Conservation (phyloP, 2,888 invertebrate genomes). For the Salticus scenicus region DNA sequence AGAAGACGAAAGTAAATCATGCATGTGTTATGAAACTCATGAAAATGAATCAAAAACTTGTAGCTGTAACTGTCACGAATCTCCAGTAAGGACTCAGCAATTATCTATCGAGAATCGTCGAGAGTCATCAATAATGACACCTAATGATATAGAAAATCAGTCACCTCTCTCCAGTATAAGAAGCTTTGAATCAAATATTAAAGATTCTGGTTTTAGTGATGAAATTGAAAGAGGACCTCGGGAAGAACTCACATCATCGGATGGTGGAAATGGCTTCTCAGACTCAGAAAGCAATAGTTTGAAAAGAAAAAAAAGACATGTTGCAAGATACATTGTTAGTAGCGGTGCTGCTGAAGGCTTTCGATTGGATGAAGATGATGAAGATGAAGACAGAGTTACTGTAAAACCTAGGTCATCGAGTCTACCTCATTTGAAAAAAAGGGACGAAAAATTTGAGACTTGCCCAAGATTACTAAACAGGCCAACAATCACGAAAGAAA, state of each 20-base stretch:
- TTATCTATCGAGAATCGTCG: background rate
- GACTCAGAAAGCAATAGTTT: constrained; percentile 28
- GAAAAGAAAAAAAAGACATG: background rate
- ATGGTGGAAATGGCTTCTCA: constrained; percentile 33
- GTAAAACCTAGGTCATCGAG: constrained; percentile 53
- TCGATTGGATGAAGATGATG: constrained; percentile 43
- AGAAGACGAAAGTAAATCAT: background rate
- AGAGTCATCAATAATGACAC: constrained; percentile 40
- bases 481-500: constrained; percentile 86
- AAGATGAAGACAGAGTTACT: constrained; percentile 37
- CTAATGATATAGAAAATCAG: constrained; percentile 47
- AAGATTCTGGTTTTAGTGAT: constrained; percentile 69
- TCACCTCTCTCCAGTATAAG: constrained; percentile 64
- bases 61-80: background rate
- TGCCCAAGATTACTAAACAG: constrained; percentile 53
- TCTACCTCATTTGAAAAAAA: constrained; percentile 47
- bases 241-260: constrained; percentile 20
- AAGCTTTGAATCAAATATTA: constrained; percentile 61
- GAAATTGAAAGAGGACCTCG: constrained; percentile 50
- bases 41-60: background rate
- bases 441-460: constrained; percentile 28
- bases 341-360: constrained; percentile 57
- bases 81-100: background rate
- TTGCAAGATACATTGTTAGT: constrained; percentile 45
- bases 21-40: constrained; percentile 8